Evolutionary conservation across 2,888 invertebrate species (phyloP), one percentile per base, ranked within the genome.

Genomic region (Trichopoda pennipes): DNA sequence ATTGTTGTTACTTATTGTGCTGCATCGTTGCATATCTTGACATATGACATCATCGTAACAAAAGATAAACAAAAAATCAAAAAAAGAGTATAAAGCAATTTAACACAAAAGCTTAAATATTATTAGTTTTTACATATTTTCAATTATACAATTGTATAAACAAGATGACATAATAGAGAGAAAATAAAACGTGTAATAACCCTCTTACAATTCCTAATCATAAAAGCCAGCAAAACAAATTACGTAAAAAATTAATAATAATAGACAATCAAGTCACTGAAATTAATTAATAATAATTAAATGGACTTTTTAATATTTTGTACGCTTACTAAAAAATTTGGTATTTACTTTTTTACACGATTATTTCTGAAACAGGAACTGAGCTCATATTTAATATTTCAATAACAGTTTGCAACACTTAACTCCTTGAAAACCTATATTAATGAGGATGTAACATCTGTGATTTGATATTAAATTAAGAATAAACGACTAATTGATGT

Each of bases 21-120:
- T 70, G 69, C 69, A 56, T 69, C n/a, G 47, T 42, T 76, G 69
- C 74, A 61, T 63, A 72, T 53, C 74, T 55, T 76, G 66, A 58
- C 73, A 64, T 51, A 81, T 81, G 81, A 81, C 81, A 77, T 77
- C 81, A 81, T 81, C 44, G 60, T 38, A 63, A 66, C 21, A 72
- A 56, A 60, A 49, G n/a, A n/a, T n/a, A n/a, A n/a, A n/a, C n/a
- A n/a, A 28, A 28, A 28, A 70, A 28, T 44, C n/a, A 21, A 17
- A n/a, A 47, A 64, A 56, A 66, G 16, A 19, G 49, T 21, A n/a
- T 47, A 74, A 74, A 17, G 35, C 9, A 35, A 7, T 19, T 58
- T 44, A 16, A 44, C 16, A 8, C 28, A 32, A 9, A 38, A 38
- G 38, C 10, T 7, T 12, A 12, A 12, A 38, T 38, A 38, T 12